phyloP scores from a whole-genome alignment of 1,140 invertebrate species.

The Teleogryllus occipitalis region DNA sequence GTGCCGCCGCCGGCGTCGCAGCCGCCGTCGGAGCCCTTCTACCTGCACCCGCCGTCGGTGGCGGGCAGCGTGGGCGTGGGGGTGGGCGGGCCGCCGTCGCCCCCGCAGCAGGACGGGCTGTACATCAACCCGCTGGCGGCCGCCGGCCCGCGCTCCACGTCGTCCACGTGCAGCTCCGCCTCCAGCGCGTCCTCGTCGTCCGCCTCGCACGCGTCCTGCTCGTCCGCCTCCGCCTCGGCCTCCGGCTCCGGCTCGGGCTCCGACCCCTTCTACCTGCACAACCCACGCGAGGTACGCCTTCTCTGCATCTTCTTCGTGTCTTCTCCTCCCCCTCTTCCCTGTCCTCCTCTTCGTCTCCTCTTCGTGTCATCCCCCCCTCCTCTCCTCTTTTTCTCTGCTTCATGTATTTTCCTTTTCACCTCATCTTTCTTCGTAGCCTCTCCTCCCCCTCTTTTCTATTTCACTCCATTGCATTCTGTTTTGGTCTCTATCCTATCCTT shows the following conservation, averaged over 20 bases:
- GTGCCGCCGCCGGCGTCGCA: neutral
- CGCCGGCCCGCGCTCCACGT: slow-evolving; percentile 42
- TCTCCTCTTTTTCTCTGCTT: neutral
- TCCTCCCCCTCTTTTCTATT: neutral
- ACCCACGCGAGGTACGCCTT: slow-evolving; percentile 64
- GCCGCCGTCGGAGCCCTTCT: slow-evolving; percentile 49
- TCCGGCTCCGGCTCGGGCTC: slow-evolving; percentile 32
- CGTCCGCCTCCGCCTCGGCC: slow-evolving; percentile 41
- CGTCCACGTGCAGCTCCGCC: slow-evolving; percentile 42
- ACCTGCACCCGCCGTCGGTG: slow-evolving; percentile 53
- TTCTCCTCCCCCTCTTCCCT: neutral
- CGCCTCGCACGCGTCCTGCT: slow-evolving; percentile 66
- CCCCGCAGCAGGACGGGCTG: slow-evolving; percentile 51
- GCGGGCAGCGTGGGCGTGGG: neutral
- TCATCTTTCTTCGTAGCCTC: neutral
- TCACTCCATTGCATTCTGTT: neutral
- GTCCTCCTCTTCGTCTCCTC: neutral
- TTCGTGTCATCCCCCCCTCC: neutral
- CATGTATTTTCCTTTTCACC: neutral
- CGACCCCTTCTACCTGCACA: slow-evolving; percentile 76
- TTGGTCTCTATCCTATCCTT: neutral
- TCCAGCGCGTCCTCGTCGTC: slow-evolving; percentile 66
- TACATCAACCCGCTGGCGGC: slow-evolving; percentile 51
- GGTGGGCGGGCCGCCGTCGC: slow-evolving; percentile 16
- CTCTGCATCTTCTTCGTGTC: slow-evolving; percentile 62